Evolutionary conservation across 2,888 invertebrate genomes (phyloP), one percentile per base, ranked within the genome.

Genomic region (Ophioninae sp.): DNA sequence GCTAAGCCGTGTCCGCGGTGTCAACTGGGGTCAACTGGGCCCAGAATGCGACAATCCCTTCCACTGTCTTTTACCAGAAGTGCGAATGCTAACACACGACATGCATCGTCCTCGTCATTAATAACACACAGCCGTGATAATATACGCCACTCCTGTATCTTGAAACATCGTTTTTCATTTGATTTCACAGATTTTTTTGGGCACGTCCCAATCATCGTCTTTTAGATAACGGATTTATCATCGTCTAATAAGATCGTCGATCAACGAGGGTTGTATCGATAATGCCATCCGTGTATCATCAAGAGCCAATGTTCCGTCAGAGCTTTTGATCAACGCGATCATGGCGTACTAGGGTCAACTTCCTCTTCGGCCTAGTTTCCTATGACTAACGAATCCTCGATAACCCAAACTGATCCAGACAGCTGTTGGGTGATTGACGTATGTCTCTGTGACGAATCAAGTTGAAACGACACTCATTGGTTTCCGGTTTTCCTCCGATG

Each of bases 1-100:
- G 92, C 92, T 93, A 93, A 93, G 92, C 93, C 92, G 90, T 79
- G 79, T 91, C 85, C 88, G 88, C 88, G 86, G 87, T 92, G 93
- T 93, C 91, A 93, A 93, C 92, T 87, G 89, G 92, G 93, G 92
- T 93, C 90, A 93, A 93, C 92, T 92, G 90, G 92, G 87, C 90
- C 91, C 92, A 93, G 93, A 93, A 93, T 93, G 93, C 92, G 92
- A 90, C 91, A 90, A 91, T 92, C 91, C 91, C 89, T 89, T 87
- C 87, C 88, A 89, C 88, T 87, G 67, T 84, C 50, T 81, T 81
- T 44, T 73, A 61, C 84, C 81, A 79, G 84, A 84, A 84, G 84
- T 84, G 84, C 81, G 81, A 89, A 87, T 88, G 89, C 89, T 88
- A 90, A 87, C 81, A 79, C 84, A 84, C 81, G 72, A 84, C 84